A percentile compares a stretch with the other conserved stretches of the same genome.
Evolutionary conservation across 2,113 vertebrate genomes (phyloP).

Genomic region (Hymenochirus boettgeri): DNA sequence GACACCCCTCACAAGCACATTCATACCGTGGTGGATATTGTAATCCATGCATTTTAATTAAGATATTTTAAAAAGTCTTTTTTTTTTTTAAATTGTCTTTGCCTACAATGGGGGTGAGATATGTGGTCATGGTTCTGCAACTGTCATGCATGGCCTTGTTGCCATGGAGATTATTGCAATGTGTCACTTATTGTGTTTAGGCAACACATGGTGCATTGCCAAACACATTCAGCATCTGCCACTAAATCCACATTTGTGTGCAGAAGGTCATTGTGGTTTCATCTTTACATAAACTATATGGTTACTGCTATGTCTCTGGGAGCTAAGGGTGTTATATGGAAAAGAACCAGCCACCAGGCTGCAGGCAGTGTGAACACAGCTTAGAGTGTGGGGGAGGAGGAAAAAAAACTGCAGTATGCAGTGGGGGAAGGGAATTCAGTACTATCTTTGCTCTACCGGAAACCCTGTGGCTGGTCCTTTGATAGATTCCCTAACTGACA

Average conservation of each 20-base stretch:
- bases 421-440: constrained; percentile 26
- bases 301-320: background rate
- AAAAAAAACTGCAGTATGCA: constrained; percentile 30
- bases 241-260: background rate
- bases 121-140: background rate
- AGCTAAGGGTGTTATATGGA: background rate
- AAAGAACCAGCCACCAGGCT: constrained; percentile 26
- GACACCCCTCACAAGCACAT: too few species aligned
- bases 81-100: too few species aligned
- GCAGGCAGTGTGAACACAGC: constrained; percentile 31
- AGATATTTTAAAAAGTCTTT: too few species aligned
- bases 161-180: background rate
- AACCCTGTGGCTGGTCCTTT: constrained; percentile 37
- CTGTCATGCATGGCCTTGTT: background rate
- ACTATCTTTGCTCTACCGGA: constrained; percentile 28
- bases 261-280: background rate
- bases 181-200: background rate
- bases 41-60: too few species aligned
- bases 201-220: background rate
- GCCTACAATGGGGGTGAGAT: background rate
- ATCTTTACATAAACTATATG: background rate
- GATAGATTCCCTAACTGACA: constrained; percentile 42
- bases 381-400: constrained; percentile 34
- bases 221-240: background rate
- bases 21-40: too few species aligned